phyloP scores from a whole-genome alignment of 2,888 invertebrate species.

The Agrilus biguttatus region DNA sequence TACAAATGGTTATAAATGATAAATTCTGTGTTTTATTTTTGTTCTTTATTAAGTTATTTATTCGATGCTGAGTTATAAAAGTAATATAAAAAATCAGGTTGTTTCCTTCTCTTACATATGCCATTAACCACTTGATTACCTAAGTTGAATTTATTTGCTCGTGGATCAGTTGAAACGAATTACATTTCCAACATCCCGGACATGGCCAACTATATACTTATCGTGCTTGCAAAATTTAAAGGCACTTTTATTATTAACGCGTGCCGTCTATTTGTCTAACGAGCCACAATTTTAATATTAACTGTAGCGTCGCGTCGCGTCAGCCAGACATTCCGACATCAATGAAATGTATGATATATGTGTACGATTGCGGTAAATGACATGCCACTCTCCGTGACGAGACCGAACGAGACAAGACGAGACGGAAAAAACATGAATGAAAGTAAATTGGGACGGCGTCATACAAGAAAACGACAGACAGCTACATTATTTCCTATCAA shows the following conservation, averaged over 20 bases:
- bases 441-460: too few species aligned
- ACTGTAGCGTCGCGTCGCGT: conserved; percentile 6
- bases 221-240: conserved; percentile 21
- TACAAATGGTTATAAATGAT: too few species aligned
- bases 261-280: conserved; percentile 22
- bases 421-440: too few species aligned
- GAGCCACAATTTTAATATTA: conserved; percentile 20
- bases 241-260: conserved; percentile 18
- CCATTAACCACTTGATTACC: background rate
- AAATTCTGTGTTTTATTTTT: too few species aligned
- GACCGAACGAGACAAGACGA: too few species aligned
- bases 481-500: too few species aligned
- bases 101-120: background rate
- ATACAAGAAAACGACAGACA: too few species aligned
- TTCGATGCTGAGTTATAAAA: too few species aligned
- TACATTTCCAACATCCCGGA: conserved; percentile 31
- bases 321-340: conserved; percentile 14
- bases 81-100: background rate
- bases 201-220: conserved; percentile 25
- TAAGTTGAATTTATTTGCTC: background rate
- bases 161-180: conserved; percentile 15
- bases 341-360: conserved; percentile 1
- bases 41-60: too few species aligned
- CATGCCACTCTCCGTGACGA: too few species aligned
- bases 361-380: conserved; percentile 3